Evolutionary conservation across 2,888 invertebrate genomes (phyloP).

Genomic region (Epinotia bilunana): DNA sequence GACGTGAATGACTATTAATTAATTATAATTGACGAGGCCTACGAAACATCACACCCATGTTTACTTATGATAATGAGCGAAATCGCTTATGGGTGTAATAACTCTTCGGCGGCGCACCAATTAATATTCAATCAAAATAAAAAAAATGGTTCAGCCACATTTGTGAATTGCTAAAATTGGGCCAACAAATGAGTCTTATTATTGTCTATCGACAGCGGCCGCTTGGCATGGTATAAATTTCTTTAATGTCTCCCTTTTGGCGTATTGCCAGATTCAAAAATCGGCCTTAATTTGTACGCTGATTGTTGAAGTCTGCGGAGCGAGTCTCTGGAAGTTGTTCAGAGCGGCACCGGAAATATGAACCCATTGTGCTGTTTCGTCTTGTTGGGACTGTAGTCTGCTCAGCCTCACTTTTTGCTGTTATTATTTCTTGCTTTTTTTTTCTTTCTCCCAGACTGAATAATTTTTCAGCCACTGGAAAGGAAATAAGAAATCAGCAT

Average conservation of each 20-base stretch:
- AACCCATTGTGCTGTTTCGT: constrained; percentile 69
- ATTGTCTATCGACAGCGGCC: constrained; percentile 53
- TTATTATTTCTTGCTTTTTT: constrained; percentile 53
- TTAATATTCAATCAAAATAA: constrained; percentile 38
- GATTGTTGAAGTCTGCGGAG: constrained; percentile 57
- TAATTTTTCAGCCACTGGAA: constrained; percentile 30
- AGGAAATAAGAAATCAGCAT: constrained; percentile 17
- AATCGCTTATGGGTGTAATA: constrained; percentile 34
- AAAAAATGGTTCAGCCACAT: constrained; percentile 31
- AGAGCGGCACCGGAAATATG: constrained; percentile 69
- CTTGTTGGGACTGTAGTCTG: constrained; percentile 64
- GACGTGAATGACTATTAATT: not conserved
- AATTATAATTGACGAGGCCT: not conserved
- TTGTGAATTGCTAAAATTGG: constrained; percentile 40
- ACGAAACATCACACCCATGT: constrained; percentile 35
- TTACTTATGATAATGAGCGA: constrained; percentile 40
- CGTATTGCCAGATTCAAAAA: constrained; percentile 63
- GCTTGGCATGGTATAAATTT: constrained; percentile 57
- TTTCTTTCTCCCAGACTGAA: constrained; percentile 32
- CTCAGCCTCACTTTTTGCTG: constrained; percentile 50
- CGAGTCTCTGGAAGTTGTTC: constrained; percentile 59
- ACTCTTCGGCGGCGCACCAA: constrained; percentile 10
- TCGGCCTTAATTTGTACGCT: constrained; percentile 65
- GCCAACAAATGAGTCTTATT: constrained; percentile 42
- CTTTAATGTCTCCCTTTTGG: constrained; percentile 65